A percentile compares a stretch with the other conserved stretches of the same genome.
phyloP scores from a whole-genome alignment of 1,140 invertebrate species.

The Saccostrea echinata region DNA sequence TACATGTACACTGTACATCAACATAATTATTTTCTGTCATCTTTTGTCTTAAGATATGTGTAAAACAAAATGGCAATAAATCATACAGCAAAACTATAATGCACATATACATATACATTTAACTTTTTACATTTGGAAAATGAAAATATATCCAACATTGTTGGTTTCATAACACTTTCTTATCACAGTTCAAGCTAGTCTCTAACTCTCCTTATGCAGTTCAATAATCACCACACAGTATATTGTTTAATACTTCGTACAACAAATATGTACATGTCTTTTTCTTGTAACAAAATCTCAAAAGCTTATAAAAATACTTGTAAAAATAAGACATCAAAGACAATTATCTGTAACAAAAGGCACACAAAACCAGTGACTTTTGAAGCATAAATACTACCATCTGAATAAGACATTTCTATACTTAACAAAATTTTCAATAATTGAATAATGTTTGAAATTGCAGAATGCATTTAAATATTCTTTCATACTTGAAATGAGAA shows the following conservation, averaged over 20 bases:
- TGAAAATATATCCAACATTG: background rate
- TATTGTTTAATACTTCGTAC: background rate
- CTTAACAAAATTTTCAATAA: too few relatives aligned
- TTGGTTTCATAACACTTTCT: background rate
- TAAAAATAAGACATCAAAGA: too few relatives aligned
- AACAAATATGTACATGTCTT: background rate
- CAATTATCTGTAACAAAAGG: too few relatives aligned
- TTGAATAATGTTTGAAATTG: too few relatives aligned
- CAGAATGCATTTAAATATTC: too few relatives aligned
- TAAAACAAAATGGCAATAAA: background rate
- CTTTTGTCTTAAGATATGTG: background rate
- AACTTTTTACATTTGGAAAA: background rate
- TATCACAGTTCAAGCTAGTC: constrained; percentile 8
- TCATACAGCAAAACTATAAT: background rate
- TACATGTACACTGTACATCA: background rate
- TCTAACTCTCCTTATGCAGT: background rate
- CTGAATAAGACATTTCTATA: too few relatives aligned
- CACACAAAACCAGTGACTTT: too few relatives aligned
- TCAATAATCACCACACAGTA: background rate
- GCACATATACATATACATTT: too few relatives aligned
- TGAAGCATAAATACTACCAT: too few relatives aligned
- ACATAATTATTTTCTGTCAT: too few relatives aligned
- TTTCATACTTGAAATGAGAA: too few relatives aligned
- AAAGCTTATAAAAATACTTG: background rate
- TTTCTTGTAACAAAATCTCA: background rate